Conservation (phyloP, 2,888 invertebrate species). For the Megamerina dolium region DNA sequence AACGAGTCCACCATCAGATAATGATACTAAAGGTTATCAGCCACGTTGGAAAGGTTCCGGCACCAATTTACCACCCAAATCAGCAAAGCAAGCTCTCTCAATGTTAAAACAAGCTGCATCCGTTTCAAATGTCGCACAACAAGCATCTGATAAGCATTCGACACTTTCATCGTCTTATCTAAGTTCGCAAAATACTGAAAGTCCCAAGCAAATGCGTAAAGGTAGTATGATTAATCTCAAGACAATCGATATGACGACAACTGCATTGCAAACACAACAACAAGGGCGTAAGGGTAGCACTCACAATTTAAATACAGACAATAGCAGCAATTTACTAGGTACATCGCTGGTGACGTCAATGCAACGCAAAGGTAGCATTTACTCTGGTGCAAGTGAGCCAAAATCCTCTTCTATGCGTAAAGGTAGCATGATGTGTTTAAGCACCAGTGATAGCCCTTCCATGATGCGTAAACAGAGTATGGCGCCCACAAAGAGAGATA, state of each 20-base stretch:
- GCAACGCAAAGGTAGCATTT: constrained; percentile 26
- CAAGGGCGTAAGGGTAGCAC: constrained; percentile 36
- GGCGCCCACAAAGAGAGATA: constrained; percentile 18
- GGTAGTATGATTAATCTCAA: constrained; percentile 36
- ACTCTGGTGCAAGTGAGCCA: constrained; percentile 6
- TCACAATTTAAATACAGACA: constrained; percentile 22
- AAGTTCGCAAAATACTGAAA: constrained; percentile 19
- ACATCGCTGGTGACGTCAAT: constrained; percentile 3
- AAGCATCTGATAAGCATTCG: constrained; percentile 10
- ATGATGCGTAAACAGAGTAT: constrained; percentile 36
- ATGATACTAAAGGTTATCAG: constrained; percentile 46
- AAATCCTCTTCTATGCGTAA: constrained; percentile 24
- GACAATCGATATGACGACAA: constrained; percentile 12
- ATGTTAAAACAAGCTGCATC: constrained; percentile 44
- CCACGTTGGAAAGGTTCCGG: constrained; percentile 48
- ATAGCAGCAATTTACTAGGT: constrained; percentile 10
- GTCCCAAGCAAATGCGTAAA: constrained; percentile 27
- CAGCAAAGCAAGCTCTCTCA: constrained; percentile 40
- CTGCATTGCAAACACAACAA: constrained; percentile 15
- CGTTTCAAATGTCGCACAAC: constrained; percentile 39
- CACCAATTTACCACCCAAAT: constrained; percentile 35
- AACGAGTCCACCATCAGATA: constrained; percentile 56
- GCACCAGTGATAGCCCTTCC: constrained; percentile 25
- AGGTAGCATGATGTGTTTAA: constrained; percentile 29
- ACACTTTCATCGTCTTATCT: constrained; percentile 24